Conservation (phyloP, 2,888 invertebrate genomes). For the Lapara coniferarum region DNA sequence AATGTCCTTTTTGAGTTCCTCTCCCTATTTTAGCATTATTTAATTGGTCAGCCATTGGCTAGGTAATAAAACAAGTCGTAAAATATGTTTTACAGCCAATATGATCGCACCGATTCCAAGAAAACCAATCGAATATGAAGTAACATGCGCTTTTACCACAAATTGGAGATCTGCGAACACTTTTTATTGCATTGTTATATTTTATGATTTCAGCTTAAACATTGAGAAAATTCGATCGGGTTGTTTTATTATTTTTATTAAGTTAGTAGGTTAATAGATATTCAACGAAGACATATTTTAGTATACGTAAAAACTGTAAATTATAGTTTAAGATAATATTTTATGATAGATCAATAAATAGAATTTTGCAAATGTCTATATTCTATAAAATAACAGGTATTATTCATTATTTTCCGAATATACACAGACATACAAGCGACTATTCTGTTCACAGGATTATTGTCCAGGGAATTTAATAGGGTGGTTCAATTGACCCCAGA, state of each 20-base stretch:
- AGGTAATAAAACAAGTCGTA: constrained; percentile 48
- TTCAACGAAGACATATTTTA: not conserved
- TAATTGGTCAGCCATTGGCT: constrained; percentile 55
- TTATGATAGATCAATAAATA: no score
- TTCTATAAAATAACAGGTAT: no score
- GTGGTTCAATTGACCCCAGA: constrained; percentile 8
- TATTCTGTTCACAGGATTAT: no score
- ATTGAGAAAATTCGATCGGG: constrained; percentile 10
- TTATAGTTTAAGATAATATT: not conserved
- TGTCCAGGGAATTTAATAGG: not conserved
- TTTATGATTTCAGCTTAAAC: constrained; percentile 28
- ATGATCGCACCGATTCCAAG: constrained; percentile 41
- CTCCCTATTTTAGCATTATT: constrained; percentile 1
- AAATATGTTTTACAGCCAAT: constrained; percentile 46
- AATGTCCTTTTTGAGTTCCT: not conserved
- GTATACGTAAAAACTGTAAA: not conserved
- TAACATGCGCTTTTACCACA: constrained; percentile 32
- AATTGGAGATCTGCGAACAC: constrained; percentile 30
- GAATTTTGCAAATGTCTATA: no score
- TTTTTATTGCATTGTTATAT: constrained; percentile 25
- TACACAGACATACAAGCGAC: no score
- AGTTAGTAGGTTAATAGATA: constrained; percentile 16
- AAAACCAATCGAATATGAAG: constrained; percentile 38
- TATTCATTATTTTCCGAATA: no score
- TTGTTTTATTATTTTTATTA: constrained; percentile 16